Percentiles rank a stretch among this genome's conserved stretches.
Evolutionary conservation across 1,140 invertebrate species (phyloP).

Genomic region (Sminthurinus signatus): DNA sequence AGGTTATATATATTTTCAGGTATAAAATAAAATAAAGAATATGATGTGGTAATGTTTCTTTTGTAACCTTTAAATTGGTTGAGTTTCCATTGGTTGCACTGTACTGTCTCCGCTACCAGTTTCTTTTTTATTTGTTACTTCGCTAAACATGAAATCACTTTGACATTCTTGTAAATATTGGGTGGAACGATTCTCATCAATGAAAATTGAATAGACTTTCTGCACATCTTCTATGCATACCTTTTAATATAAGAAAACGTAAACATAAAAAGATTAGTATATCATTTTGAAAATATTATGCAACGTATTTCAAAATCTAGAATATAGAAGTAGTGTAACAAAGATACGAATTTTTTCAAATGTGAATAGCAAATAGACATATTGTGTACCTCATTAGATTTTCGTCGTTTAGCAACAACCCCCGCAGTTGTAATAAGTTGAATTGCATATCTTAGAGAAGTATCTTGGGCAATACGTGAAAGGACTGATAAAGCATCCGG

Average conservation of each 20-base stretch:
- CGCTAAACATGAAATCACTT: constrained; percentile 86
- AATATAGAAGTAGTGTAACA: too few relatives aligned
- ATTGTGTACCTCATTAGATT: constrained; percentile 74
- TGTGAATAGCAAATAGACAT: too few relatives aligned
- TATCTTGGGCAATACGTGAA: constrained; percentile 85
- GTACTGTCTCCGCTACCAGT: background rate
- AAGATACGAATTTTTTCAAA: too few relatives aligned
- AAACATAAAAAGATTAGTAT: too few relatives aligned
- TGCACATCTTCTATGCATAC: constrained; percentile 86
- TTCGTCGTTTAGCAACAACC: constrained; percentile 72
- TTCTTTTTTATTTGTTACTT: background rate
- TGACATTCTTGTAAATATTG: constrained; percentile 94
- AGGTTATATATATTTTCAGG: too few relatives aligned
- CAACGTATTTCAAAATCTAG: too few relatives aligned
- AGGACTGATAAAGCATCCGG: constrained; percentile 88
- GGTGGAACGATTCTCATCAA: constrained; percentile 86
- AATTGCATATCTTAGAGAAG: constrained; percentile 93
- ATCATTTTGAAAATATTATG: too few relatives aligned
- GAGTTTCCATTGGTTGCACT: constrained; percentile 2
- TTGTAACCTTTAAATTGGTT: background rate
- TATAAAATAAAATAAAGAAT: too few relatives aligned
- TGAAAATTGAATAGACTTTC: constrained; percentile 86
- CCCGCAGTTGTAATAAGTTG: constrained; percentile 94
- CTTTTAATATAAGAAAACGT: constrained; percentile 46
- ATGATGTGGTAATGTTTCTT: background rate